Percentiles rank a stretch among this genome's conserved stretches.
Evolutionary conservation across 2,113 vertebrate species (phyloP).

Genomic region (Trogon surrucura): DNA sequence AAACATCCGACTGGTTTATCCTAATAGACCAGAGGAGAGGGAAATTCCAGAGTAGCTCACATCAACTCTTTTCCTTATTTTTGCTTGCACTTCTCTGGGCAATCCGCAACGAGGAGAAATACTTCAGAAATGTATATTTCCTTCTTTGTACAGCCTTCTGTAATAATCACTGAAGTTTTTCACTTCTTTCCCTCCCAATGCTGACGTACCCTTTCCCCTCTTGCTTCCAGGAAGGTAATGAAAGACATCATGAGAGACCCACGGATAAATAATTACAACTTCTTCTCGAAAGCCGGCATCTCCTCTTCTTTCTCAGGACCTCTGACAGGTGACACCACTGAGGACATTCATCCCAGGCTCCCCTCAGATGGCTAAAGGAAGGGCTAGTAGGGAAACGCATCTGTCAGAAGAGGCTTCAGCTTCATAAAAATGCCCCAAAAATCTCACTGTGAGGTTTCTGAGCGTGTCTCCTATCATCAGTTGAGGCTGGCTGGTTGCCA

Average conservation of each 20-base stretch:
- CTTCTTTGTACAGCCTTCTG: neutral
- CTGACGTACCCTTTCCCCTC: neutral
- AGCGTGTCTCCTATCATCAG: neutral
- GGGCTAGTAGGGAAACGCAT: neutral
- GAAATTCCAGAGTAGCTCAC: neutral
- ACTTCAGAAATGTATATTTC: neutral
- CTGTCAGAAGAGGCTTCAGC: neutral
- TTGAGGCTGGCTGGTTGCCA: neutral
- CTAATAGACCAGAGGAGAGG: neutral
- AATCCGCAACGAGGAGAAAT: neutral
- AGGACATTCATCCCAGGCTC: neutral
- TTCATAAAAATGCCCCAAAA: neutral
- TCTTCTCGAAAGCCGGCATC: constrained; percentile 18
- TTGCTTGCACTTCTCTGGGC: neutral
- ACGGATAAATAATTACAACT: constrained; percentile 65
- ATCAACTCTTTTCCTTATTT: rapidly evolving
- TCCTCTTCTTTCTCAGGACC: constrained; percentile 69
- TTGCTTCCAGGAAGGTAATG: constrained; percentile 38
- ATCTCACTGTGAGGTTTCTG: neutral
- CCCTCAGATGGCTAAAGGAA: neutral
- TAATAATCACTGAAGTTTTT: neutral
- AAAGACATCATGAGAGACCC: constrained; percentile 56
- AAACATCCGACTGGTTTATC: neutral
- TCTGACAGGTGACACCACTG: constrained; percentile 55
- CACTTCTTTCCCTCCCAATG: neutral